Percentiles rank a stretch among this genome's conserved stretches.
Evolutionary conservation across 1,140 invertebrate species (phyloP).

Genomic region (Anadara kagoshimensis): DNA sequence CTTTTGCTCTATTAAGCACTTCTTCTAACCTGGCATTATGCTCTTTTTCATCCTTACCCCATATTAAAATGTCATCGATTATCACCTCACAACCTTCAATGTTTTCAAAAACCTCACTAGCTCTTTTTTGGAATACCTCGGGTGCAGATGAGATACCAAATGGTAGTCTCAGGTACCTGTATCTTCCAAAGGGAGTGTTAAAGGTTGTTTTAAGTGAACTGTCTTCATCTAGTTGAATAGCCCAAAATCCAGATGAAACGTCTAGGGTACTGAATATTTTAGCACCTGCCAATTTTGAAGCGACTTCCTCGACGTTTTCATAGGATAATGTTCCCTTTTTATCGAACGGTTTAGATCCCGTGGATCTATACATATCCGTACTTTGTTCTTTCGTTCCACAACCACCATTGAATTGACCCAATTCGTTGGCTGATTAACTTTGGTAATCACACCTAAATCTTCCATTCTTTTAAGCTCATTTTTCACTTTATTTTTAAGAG

Average conservation of each 20-base stretch:
- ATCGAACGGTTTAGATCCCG: conserved; percentile 33
- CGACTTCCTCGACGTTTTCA: conserved; percentile 34
- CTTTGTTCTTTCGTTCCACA: conserved; percentile 68
- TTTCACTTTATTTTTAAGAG: conserved; percentile 29
- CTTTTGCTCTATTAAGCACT: conserved; percentile 67
- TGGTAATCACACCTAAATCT: conserved; percentile 31
- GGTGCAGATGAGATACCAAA: conserved; percentile 27
- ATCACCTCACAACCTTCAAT: conserved; percentile 35
- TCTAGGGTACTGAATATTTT: conserved; percentile 56
- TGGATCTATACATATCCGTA: conserved; percentile 39
- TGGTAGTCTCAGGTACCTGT: conserved; percentile 28
- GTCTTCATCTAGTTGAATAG: conserved; percentile 54
- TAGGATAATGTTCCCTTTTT: conserved; percentile 28
- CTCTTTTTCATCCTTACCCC: conserved; percentile 27
- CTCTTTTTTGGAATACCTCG: conserved; percentile 29
- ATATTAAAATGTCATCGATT: conserved; percentile 66
- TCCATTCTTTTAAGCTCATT: conserved; percentile 36
- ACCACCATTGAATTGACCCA: conserved; percentile 74
- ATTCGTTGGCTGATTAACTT: conserved; percentile 66
- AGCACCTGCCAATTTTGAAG: conserved; percentile 27
- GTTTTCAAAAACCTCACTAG: conserved; percentile 12
- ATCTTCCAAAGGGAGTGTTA: conserved; percentile 60
- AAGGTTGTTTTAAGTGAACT: conserved; percentile 57
- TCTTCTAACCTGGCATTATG: conserved; percentile 41
- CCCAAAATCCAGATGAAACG: conserved; percentile 62